Base-by-base conservation (phyloP, 2,113 vertebrate genomes). In the Rhinogobius similis region DNA sequence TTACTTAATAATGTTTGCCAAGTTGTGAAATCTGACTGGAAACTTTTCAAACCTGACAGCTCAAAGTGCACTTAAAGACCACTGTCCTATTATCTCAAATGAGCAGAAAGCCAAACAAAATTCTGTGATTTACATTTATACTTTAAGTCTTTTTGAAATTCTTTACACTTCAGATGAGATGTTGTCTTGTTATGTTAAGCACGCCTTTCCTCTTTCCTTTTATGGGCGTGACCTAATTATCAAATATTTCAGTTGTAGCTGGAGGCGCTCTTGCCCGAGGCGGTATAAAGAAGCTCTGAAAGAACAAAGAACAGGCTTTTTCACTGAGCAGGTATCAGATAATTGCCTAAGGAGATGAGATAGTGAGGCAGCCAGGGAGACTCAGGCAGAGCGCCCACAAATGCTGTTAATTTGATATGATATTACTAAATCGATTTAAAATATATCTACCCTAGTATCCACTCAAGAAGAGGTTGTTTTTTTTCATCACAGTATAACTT, bases 151-250 rank as follows among this genome's bases (percentile, higher is more conserved):
- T 23, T 52, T 21, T 21, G n/a, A 24, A 11, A 10, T 52, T 52
- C 21, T 12, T 2, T n/a, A 27, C 23, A 56, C 23, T 56, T 56
- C 5, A 11, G 53, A 56, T n/a, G n/a, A n/a, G n/a, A n/a, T n/a
- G n/a, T n/a, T 56, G 53, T 56, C 24, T 56, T 56, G 24, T 56
- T 56, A 55, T 58, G 55, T 16, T 58, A 58, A 32, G 26, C 55
- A 73, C 46, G 39, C 71, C 48, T 68, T 44, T 41, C 23, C 26
- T 39, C 69, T 72, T 53, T 56, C 20, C 59, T 66, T 74, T 65
- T 55, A 39, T 50, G 67, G 82, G 14, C 24, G 26, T 29, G 76
- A 83, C 81, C 85, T 81, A 64, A 83, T 87, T 87, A 85, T 82
- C 55, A 72, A 79, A 76, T 18, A 4, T 39, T 68, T 55, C 36